Base-by-base conservation (phyloP, 2,888 invertebrate genomes). In the Nomada ferruginata region DNA sequence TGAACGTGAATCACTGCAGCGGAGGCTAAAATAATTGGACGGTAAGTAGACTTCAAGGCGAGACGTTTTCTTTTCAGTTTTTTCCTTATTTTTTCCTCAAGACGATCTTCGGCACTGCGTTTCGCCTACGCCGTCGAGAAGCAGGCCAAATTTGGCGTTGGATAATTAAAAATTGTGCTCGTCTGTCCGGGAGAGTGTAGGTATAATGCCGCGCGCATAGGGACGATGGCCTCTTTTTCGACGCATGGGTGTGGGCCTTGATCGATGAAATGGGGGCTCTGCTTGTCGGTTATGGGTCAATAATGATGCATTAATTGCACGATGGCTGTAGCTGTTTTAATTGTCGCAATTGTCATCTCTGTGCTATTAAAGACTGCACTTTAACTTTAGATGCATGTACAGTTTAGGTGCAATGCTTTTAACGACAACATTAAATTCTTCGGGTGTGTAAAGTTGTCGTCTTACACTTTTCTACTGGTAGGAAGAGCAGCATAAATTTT, bases 1-100 rank as follows among this genome's bases (percentile, higher is more conserved):
- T 42, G 66, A 29, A 66, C 55, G 79, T 80, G 79, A 80, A 80
- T 80, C 79, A 80, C 55, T 55, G 71, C 65, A 15, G 55, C 18
- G 42, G 50, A 72, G 79, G 61, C 55, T 78, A 61, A 80, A 66
- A 79, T 80, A 80, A 80, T 80, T 80, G 79, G 65, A 65, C 77
- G 42, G 65, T 65, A 73, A 77, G 79, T 79, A 66, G 66, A 80
- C 53, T 63, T 47, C 71, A 66, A 80, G 79, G 66, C 66, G 55
- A 68, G 55, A 60, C 47, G 69, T 71, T 15, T n/a, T 10, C 36
- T n/a, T 44, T 18, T 15, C n/a, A 4, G n/a, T n/a, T 44, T 18
- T 36, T 11, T 18, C 15, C 44, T 26, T n/a, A 10, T n/a, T 26
- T 52, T 36, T 18, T 23, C 36, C 18, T 0, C 2, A 15, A 18